Evolutionary conservation across 2,113 vertebrate genomes (phyloP).

Genomic region (Labrus mixtus): DNA sequence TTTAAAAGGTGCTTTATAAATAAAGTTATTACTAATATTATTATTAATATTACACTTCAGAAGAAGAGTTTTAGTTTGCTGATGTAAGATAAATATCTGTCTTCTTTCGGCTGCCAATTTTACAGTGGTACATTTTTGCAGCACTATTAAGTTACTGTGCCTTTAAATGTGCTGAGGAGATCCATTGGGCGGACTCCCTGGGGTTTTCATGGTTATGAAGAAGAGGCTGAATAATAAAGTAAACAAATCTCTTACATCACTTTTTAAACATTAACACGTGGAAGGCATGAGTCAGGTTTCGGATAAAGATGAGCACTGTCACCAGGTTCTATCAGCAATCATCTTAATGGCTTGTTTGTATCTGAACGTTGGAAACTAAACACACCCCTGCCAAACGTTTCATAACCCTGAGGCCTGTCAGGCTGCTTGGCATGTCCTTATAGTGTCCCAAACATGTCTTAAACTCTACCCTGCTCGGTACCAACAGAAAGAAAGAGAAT

Average conservation of each 20-base stretch:
- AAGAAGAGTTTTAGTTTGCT: too few relatives aligned
- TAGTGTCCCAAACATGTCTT: not conserved
- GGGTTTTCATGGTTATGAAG: not conserved
- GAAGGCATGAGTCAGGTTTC: conserved; percentile 16
- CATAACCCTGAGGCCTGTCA: not conserved
- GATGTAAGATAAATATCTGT: too few relatives aligned
- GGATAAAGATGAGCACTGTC: not conserved
- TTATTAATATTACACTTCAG: too few relatives aligned
- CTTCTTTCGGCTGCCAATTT: too few relatives aligned
- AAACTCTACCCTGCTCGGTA: not conserved
- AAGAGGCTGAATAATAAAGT: conserved; percentile 3
- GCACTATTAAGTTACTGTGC: not conserved
- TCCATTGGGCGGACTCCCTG: too few relatives aligned
- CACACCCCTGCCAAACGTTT: not conserved
- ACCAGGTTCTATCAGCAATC: not conserved
- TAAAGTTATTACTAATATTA: too few relatives aligned
- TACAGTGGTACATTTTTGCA: not conserved
- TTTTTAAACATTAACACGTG: conserved; percentile 11
- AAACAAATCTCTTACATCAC: conserved; percentile 2
- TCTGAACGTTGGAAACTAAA: conserved; percentile 8
- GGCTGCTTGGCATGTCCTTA: not conserved
- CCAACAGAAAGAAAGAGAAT: conserved; percentile 34
- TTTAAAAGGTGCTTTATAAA: too few relatives aligned
- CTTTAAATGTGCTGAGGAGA: conserved; percentile 11
- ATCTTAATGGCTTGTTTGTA: not conserved